Evolutionary conservation across 2,113 vertebrate genomes (phyloP).

Genomic region (Serilophus lunatus): DNA sequence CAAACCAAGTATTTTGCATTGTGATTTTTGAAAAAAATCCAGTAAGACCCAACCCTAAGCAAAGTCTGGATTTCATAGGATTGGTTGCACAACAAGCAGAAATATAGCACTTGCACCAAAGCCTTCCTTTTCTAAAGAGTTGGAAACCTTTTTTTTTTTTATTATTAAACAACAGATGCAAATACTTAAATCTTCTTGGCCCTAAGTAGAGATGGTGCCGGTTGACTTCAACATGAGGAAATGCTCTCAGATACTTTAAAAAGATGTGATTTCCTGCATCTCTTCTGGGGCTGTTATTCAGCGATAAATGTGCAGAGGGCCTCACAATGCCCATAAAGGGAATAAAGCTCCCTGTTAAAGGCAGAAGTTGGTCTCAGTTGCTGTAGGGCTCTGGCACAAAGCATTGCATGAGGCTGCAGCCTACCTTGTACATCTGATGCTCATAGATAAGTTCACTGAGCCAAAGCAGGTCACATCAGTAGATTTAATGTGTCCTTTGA

Average conservation of each 20-base stretch:
- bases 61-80: background rate
- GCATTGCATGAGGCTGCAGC: background rate
- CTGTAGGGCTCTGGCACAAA: background rate
- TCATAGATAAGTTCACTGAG: background rate
- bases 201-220: background rate
- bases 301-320: background rate
- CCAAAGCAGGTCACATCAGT: background rate
- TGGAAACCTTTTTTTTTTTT: background rate
- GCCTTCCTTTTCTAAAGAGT: background rate
- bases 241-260: background rate
- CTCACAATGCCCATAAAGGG: background rate
- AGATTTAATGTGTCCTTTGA: conserved; percentile 11
- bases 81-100: background rate
- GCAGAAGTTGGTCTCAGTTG: background rate
- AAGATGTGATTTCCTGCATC: background rate
- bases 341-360: background rate
- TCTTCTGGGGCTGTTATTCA: background rate
- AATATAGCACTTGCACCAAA: background rate
- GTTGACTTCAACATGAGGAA: background rate
- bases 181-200: background rate
- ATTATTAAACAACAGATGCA: background rate
- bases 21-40: background rate
- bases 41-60: background rate
- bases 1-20: background rate
- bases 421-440: background rate